Conservation (phyloP, 2,797 vertebrate genomes). For the Chelon labrosus region DNA sequence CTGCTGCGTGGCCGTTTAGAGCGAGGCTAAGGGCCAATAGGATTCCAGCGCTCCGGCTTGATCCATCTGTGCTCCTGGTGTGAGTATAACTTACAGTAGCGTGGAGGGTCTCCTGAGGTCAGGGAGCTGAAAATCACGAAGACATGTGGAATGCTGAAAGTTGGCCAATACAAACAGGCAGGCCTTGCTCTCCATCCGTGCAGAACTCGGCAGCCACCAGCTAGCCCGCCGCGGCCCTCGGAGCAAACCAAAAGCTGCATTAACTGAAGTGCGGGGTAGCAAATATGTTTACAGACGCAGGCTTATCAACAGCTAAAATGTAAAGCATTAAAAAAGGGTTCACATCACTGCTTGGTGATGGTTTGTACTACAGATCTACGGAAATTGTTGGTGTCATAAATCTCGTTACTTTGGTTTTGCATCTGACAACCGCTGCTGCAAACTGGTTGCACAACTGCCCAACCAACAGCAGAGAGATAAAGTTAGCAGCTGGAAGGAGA, state of each 20-base stretch:
- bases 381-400: not conserved
- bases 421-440: not conserved
- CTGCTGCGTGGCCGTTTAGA: conserved; percentile 44
- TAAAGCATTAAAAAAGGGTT: not conserved
- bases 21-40: conserved; percentile 43
- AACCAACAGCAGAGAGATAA: no score
- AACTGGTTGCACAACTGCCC: no score
- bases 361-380: no score
- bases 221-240: conserved; percentile 43
- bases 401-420: not conserved
- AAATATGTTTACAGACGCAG: not conserved
- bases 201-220: conserved; percentile 73
- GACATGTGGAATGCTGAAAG: conserved; percentile 86
- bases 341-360: not conserved
- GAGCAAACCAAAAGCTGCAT: not conserved
- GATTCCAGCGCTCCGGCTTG: conserved; percentile 49
- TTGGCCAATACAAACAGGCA: conserved; percentile 85
- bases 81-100: conserved; percentile 80
- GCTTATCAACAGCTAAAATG: not conserved
- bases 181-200: conserved; percentile 75
- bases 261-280: not conserved
- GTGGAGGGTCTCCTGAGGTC: conserved; percentile 86
- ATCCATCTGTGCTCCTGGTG: conserved; percentile 80
- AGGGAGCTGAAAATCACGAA: conserved; percentile 87
- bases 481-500: no score